Conservation (phyloP, 2,797 vertebrate species). For the Alosa sapidissima region DNA sequence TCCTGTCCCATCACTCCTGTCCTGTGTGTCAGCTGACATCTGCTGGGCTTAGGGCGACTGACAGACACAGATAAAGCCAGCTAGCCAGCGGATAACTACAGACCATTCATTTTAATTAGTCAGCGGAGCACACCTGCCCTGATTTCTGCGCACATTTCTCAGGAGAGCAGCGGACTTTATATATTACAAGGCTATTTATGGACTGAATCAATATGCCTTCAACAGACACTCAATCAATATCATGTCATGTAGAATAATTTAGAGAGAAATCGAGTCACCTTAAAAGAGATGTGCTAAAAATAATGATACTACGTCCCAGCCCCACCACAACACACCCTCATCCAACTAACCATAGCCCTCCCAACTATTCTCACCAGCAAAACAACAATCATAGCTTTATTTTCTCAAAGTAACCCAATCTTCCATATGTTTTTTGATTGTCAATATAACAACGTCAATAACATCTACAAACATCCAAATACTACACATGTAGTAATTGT, state of each 20-base stretch:
- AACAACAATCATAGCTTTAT: neutral
- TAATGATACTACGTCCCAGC: neutral
- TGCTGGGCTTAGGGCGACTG: slow-evolving; percentile 67
- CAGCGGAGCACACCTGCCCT: slow-evolving; percentile 47
- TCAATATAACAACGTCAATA: neutral
- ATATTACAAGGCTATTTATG: slow-evolving; percentile 50
- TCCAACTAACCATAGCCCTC: neutral
- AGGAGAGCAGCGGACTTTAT: slow-evolving; percentile 42
- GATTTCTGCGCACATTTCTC: slow-evolving; percentile 56
- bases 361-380: neutral
- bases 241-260: slow-evolving; percentile 26
- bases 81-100: slow-evolving; percentile 65
- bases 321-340: neutral
- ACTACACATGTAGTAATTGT: neutral
- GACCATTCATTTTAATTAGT: slow-evolving; percentile 67
- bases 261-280: neutral
- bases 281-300: neutral
- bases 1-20: slow-evolving; percentile 77
- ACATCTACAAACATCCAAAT: neutral
- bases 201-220: slow-evolving; percentile 49
- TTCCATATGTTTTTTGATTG: neutral
- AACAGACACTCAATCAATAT: slow-evolving; percentile 52
- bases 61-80: slow-evolving; percentile 55
- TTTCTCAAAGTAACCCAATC: neutral
- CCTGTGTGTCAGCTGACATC: slow-evolving; percentile 73